Conservation (phyloP, 2,113 vertebrate genomes). For the Pteruthius melanotis region DNA sequence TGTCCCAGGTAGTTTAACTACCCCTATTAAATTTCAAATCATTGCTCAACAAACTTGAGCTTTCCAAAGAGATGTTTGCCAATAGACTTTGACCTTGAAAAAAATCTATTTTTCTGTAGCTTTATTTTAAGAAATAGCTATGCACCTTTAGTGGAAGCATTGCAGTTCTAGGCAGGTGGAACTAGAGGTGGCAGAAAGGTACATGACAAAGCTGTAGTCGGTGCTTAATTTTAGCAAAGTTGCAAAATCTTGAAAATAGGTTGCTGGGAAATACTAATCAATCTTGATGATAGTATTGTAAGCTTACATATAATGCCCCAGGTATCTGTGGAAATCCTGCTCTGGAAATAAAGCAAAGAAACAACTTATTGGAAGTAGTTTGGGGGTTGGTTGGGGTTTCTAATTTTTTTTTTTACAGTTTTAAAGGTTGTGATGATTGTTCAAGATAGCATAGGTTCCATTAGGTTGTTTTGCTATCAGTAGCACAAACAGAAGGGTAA, state of each 20-base stretch:
- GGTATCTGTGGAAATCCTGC: not conserved
- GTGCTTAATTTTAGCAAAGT: not conserved
- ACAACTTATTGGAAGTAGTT: not conserved
- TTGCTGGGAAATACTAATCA: not conserved
- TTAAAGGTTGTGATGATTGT: not conserved
- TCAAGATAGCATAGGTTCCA: not conserved
- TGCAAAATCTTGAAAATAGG: not conserved
- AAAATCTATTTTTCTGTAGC: not conserved
- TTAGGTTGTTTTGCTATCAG: not conserved
- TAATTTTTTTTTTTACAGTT: not conserved
- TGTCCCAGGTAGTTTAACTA: not conserved
- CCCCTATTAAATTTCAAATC: not conserved
- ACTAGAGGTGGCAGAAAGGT: not conserved
- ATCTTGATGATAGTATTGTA: not conserved
- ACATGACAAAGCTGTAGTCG: not conserved
- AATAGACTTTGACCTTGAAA: not conserved
- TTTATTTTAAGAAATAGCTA: not conserved
- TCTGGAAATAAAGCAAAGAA: not conserved
- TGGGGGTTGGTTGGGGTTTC: not conserved
- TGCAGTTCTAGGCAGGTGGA: not conserved
- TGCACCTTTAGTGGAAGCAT: not conserved
- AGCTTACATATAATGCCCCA: not conserved
- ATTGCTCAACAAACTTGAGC: rapidly evolving
- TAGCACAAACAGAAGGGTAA: not conserved
- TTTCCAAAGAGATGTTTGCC: not conserved